phyloP scores from a whole-genome alignment of 2,797 vertebrate species.

The Pseudochirops corinnae region DNA sequence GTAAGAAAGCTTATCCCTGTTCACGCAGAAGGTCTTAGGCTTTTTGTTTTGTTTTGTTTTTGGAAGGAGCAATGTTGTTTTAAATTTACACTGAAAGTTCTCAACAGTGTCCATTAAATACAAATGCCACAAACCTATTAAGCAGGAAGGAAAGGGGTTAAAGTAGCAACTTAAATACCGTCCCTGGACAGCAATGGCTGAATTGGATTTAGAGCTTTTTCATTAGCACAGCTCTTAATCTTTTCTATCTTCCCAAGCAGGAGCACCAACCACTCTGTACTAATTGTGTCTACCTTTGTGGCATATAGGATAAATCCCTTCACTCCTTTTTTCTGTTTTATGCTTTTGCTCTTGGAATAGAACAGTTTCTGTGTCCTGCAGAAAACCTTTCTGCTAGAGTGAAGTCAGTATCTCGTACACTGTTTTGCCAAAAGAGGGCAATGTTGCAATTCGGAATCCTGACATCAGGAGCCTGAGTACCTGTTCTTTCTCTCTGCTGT shows the following conservation, averaged over 20 bases:
- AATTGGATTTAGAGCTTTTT: conserved; percentile 60
- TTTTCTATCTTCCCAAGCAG: background rate
- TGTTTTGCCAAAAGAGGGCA: conserved; percentile 86
- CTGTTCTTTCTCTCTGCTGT: conserved; percentile 39
- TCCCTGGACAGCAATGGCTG: conserved; percentile 45
- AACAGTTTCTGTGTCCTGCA: conserved; percentile 71
- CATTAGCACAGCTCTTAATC: conserved; percentile 37
- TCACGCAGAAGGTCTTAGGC: conserved; percentile 13
- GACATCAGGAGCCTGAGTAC: conserved; percentile 27
- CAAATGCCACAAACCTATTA: conserved; percentile 60
- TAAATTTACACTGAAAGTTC: conserved; percentile 45
- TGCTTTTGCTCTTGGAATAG: conserved; percentile 62
- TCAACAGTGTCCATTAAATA: conserved; percentile 48
- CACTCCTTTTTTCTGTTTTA: conserved; percentile 40
- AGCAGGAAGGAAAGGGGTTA: conserved; percentile 55
- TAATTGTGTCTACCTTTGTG: conserved; percentile 17
- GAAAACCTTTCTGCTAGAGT: conserved; percentile 65
- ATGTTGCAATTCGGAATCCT: conserved; percentile 84
- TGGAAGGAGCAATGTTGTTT: background rate
- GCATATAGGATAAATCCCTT: background rate
- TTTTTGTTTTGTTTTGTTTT: background rate
- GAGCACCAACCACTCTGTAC: background rate
- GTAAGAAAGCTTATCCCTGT: conserved; percentile 32
- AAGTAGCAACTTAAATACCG: conserved; percentile 24
- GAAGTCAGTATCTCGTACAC: conserved; percentile 73